A percentile compares a stretch with the other conserved stretches of the same genome.
Conservation (phyloP, 2,797 vertebrate genomes). For the Sebastes diploproa region DNA sequence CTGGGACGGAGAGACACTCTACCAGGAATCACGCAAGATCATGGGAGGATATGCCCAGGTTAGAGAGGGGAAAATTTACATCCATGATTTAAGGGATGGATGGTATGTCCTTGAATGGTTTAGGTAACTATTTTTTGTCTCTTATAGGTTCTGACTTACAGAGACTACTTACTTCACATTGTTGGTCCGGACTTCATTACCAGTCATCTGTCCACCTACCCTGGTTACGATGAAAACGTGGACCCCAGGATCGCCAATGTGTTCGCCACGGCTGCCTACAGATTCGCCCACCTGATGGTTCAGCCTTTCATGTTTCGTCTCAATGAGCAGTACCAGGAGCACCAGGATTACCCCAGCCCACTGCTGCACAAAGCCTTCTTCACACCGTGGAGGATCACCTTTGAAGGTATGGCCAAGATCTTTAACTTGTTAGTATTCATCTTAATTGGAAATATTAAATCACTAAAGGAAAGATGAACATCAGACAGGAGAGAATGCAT, state of each 20-base stretch:
- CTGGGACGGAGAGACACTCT: slow-evolving; percentile 87
- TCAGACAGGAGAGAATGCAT: too few species aligned
- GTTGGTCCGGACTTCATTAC: slow-evolving; percentile 74
- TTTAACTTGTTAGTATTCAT: background rate
- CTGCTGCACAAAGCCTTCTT: slow-evolving; percentile 81
- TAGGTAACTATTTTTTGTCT: background rate
- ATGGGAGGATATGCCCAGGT: slow-evolving; percentile 86
- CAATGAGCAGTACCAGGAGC: slow-evolving; percentile 73
- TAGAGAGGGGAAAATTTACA: background rate
- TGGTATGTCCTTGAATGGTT: too few species aligned
- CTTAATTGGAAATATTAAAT: too few species aligned
- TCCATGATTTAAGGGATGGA: background rate
- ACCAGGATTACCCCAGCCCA: slow-evolving; percentile 52
- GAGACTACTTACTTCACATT: slow-evolving; percentile 86
- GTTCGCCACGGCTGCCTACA: slow-evolving; percentile 87
- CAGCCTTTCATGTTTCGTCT: slow-evolving; percentile 83
- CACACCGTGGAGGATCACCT: slow-evolving; percentile 83
- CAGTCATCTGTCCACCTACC: slow-evolving; percentile 77
- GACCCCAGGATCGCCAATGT: slow-evolving; percentile 86
- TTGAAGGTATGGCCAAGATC: slow-evolving; percentile 74
- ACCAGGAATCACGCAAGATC: slow-evolving; percentile 90
- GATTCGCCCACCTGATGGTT: slow-evolving; percentile 86
- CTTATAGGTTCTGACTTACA: slow-evolving; percentile 75
- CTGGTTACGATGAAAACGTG: slow-evolving; percentile 76
- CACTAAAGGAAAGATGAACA: too few species aligned